phyloP scores from a whole-genome alignment of 2,888 invertebrate genomes.

The Pimpla rufipes region DNA sequence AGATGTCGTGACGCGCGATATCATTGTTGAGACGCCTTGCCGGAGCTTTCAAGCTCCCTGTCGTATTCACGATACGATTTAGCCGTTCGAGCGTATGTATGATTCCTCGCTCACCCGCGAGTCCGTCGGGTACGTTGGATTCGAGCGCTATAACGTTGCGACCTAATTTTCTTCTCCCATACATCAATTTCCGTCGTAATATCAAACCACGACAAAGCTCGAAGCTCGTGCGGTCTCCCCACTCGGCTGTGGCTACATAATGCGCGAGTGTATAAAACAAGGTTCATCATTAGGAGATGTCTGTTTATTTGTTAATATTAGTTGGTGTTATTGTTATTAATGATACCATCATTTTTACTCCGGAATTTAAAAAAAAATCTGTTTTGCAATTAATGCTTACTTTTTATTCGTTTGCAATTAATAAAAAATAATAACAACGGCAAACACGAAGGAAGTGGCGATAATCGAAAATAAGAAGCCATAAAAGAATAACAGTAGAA shows the following conservation, averaged over 20 bases:
- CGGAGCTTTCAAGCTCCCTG: not conserved
- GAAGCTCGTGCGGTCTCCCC: not conserved
- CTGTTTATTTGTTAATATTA: too few species aligned
- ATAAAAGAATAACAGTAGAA: too few species aligned
- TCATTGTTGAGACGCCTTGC: conserved; percentile 1
- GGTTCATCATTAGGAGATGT: too few species aligned
- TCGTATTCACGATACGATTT: conserved; percentile 6
- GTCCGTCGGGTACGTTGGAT: not conserved
- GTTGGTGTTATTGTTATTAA: too few species aligned
- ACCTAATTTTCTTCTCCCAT: conserved; percentile 32
- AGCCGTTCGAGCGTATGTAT: not conserved
- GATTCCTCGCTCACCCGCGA: not conserved
- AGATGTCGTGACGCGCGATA: conserved; percentile 5
- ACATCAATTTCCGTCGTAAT: conserved; percentile 43
- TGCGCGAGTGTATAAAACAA: not conserved
- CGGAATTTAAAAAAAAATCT: too few species aligned
- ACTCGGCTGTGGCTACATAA: not conserved
- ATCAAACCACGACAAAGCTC: conserved; percentile 30
- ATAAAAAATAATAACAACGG: too few species aligned
- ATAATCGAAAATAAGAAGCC: too few species aligned
- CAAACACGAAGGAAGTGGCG: too few species aligned
- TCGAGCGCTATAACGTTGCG: conserved; percentile 32
- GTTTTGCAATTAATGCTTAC: too few species aligned
- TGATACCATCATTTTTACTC: too few species aligned
- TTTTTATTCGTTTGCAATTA: too few species aligned